Evolutionary conservation across 2,888 invertebrate species (phyloP).

Genomic region (Hedya salicella): DNA sequence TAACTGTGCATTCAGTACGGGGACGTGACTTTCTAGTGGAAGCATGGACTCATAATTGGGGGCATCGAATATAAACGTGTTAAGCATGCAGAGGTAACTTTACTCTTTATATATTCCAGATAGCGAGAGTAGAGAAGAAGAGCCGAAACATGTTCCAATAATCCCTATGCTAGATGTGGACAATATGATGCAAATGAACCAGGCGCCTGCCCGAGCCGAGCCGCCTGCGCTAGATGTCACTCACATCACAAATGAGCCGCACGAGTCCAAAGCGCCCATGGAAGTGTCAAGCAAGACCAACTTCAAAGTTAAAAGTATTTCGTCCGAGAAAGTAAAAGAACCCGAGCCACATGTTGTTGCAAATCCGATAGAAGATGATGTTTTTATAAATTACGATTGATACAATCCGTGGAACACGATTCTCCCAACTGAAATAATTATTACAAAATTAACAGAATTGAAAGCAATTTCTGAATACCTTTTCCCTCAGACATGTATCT

Average conservation of each 20-base stretch:
- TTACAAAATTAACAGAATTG: no score
- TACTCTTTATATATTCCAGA: slow-evolving; percentile 3
- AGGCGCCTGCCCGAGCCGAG: slow-evolving; percentile 13
- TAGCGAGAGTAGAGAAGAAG: background rate
- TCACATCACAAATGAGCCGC: background rate
- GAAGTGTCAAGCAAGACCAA: background rate
- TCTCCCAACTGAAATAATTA: no score
- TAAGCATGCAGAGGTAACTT: no score
- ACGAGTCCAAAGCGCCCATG: background rate
- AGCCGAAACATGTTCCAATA: slow-evolving; percentile 51
- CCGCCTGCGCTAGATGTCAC: background rate
- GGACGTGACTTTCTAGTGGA: no score
- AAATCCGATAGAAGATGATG: slow-evolving; percentile 35
- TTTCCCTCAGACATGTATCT: no score
- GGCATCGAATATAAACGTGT: no score
- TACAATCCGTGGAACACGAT: no score
- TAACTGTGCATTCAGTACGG: no score
- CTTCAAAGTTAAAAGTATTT: background rate
- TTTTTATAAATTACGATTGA: slow-evolving; percentile 40
- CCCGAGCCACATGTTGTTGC: slow-evolving; percentile 26
- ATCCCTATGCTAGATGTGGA: slow-evolving; percentile 40
- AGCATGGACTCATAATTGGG: no score
- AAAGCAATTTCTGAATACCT: no score
- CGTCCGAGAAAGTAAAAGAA: background rate
- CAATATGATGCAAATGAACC: slow-evolving; percentile 46